Evolutionary conservation across 2,797 vertebrate species (phyloP).

Genomic region (Odontamblyopus rebecca): DNA sequence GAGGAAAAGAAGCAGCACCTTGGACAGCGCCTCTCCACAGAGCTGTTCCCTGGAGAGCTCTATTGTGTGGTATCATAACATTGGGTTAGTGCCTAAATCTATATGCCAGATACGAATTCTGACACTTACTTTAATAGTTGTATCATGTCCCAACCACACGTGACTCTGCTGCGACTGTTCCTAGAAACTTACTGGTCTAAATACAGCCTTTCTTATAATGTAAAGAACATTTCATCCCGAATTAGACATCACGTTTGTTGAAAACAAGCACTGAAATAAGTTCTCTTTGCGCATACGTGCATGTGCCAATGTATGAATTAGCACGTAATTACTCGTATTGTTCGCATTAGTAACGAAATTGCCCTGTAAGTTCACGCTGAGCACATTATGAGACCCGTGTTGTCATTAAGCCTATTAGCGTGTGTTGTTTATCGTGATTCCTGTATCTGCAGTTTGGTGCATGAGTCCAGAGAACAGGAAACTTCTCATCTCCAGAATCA

Average conservation of each 20-base stretch:
- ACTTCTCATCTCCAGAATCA: constrained; percentile 31
- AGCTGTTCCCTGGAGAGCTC: background rate
- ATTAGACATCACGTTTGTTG: background rate
- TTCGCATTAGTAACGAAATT: background rate
- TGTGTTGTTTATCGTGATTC: background rate
- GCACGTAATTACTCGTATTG: background rate
- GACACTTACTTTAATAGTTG: background rate
- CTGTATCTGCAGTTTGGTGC: constrained; percentile 2
- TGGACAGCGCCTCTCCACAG: constrained; percentile 69
- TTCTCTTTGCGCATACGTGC: background rate
- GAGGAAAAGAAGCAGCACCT: constrained; percentile 61
- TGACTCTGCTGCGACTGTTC: background rate
- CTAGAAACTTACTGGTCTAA: too few species aligned
- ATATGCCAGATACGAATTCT: background rate
- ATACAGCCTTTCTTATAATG: background rate
- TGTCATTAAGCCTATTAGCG: background rate
- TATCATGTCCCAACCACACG: background rate
- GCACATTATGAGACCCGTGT: background rate
- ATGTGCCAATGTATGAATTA: background rate
- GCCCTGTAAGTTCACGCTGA: background rate
- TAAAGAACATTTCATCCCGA: background rate
- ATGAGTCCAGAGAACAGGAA: constrained; percentile 41
- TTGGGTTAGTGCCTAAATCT: background rate
- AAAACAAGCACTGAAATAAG: background rate
- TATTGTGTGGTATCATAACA: background rate